Conservation (phyloP, 2,888 invertebrate genomes). For the Drosophila falleni region DNA sequence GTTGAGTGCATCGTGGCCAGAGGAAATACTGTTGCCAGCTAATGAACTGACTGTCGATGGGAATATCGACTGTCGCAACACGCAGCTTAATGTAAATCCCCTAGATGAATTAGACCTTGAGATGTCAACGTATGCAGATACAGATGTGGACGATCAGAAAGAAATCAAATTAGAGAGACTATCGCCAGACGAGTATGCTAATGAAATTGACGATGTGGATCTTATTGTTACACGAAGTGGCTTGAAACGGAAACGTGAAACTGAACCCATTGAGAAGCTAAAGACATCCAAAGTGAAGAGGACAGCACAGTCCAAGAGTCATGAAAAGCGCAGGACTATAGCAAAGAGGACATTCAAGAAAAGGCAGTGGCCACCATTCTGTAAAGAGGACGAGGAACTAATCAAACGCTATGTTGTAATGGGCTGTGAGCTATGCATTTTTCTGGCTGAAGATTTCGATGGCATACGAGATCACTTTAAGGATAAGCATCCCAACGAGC, state of each 20-base stretch:
- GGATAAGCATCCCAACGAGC: slow-evolving; percentile 71
- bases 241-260: slow-evolving; percentile 51
- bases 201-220: slow-evolving; percentile 54
- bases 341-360: slow-evolving; percentile 58
- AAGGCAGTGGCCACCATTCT: slow-evolving; percentile 70
- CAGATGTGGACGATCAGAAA: slow-evolving; percentile 29
- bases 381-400: slow-evolving; percentile 76
- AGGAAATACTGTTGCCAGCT: slow-evolving; percentile 66
- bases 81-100: slow-evolving; percentile 68
- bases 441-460: slow-evolving; percentile 78
- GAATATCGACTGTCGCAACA: slow-evolving; percentile 33
- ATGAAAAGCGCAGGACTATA: slow-evolving; percentile 35
- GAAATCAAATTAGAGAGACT: slow-evolving; percentile 54
- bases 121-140: slow-evolving; percentile 38
- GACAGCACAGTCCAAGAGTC: slow-evolving; percentile 26
- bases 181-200: slow-evolving; percentile 49
- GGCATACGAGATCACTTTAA: slow-evolving; percentile 83
- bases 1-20: slow-evolving; percentile 63
- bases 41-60: slow-evolving; percentile 63
- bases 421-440: slow-evolving; percentile 83
- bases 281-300: slow-evolving; percentile 39
- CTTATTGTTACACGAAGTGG: slow-evolving; percentile 66
- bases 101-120: slow-evolving; percentile 70
- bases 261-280: slow-evolving; percentile 29
- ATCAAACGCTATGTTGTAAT: slow-evolving; percentile 83